Percentiles rank a stretch among this genome's conserved stretches.
These are phyloP conservation scores for Crocidura indochinensis DNA, from an alignment of 2,797 vertebrate species.

Conservation along the genomic window DNA sequence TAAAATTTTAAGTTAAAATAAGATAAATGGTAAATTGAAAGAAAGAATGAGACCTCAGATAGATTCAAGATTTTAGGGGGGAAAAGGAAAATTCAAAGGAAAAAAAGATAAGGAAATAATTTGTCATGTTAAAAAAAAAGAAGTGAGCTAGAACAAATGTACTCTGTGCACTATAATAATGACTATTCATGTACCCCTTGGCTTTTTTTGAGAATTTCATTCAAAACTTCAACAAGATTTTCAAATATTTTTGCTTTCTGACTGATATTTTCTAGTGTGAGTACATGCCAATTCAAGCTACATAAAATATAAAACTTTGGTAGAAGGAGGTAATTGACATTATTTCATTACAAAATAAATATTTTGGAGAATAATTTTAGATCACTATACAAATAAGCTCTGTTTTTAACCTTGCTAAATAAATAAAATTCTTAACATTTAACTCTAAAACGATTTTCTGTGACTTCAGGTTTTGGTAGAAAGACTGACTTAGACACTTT, in stretches of 20 bases:
- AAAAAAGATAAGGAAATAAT: neutral
- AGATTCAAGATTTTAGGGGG: too few relatives aligned
- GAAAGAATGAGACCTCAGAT: too few relatives aligned
- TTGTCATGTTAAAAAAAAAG: neutral
- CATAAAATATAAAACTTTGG: neutral
- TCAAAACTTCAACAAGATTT: constrained; percentile 12
- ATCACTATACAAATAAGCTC: constrained; percentile 7
- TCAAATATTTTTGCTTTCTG: constrained; percentile 38
- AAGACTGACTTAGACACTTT: constrained; percentile 24
- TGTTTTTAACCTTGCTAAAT: constrained; percentile 6
- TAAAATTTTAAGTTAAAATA: neutral
- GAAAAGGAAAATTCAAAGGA: neutral
- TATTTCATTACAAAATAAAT: constrained; percentile 50
- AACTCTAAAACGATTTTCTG: constrained; percentile 8
- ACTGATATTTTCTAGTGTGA: neutral
- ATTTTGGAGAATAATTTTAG: constrained; percentile 54
- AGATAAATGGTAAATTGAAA: neutral
- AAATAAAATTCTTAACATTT: constrained; percentile 47
- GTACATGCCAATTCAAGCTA: neutral
- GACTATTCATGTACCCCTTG: neutral
- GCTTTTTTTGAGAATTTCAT: constrained; percentile 3
- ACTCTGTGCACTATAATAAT: neutral
- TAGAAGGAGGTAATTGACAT: neutral
- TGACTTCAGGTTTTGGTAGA: neutral
- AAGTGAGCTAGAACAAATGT: neutral